phyloP scores from a whole-genome alignment of 2,888 invertebrate species.

The Chaetogeoica ovagalla region DNA sequence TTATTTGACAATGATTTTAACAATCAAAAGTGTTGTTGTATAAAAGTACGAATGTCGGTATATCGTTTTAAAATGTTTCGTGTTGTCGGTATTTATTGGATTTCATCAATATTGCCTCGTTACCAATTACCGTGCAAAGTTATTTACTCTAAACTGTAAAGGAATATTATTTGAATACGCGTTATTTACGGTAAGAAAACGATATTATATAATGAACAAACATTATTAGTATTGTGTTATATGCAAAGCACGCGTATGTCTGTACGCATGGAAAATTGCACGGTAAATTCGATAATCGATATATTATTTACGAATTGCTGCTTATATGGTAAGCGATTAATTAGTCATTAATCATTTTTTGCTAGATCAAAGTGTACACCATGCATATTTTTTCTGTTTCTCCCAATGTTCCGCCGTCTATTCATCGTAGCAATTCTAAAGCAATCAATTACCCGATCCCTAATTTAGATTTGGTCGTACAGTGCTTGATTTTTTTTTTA shows the following conservation, averaged over 20 bases:
- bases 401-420: neutral
- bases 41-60: too few species aligned
- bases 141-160: too few species aligned
- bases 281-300: conserved; percentile 3
- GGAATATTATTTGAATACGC: neutral
- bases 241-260: neutral
- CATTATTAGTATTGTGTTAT: neutral
- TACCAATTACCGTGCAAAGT: too few species aligned
- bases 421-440: neutral
- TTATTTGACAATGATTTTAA: too few species aligned
- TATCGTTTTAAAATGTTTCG: too few species aligned
- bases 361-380: neutral
- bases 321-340: conserved; percentile 3
- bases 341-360: conserved; percentile 34
- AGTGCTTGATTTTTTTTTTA: conserved; percentile 11
- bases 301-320: neutral
- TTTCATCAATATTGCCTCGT: too few species aligned
- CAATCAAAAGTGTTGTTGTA: too few species aligned
- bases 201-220: neutral
- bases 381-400: neutral
- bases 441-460: conserved; percentile 7
- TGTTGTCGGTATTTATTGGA: too few species aligned
- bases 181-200: neutral
- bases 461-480: conserved; percentile 15
- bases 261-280: neutral